Conservation (phyloP, 2,113 vertebrate species). For the Toxotes jaculatrix region DNA sequence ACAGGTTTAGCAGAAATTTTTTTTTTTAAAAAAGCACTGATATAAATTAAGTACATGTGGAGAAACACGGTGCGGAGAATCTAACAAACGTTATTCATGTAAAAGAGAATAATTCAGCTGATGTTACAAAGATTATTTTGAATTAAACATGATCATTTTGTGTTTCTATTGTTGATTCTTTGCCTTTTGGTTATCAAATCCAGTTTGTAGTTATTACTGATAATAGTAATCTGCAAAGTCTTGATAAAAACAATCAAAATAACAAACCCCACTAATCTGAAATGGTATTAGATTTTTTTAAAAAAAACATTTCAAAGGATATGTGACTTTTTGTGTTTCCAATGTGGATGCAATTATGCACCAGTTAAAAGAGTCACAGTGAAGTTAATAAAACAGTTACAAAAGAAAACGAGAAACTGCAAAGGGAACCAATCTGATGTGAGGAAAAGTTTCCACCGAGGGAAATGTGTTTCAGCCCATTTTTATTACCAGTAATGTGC, state of each 20-base stretch:
- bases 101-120: not conserved
- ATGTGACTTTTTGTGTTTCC: not conserved
- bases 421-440: not conserved
- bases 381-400: not conserved
- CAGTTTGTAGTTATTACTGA: not conserved
- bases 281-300: not conserved
- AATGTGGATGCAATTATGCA: not conserved
- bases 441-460: not conserved
- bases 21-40: not conserved
- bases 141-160: not conserved
- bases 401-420: not conserved
- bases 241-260: not conserved
- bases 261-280: not conserved
- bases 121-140: not conserved
- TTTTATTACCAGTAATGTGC: not conserved
- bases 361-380: not conserved
- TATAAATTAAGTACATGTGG: not conserved
- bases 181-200: not conserved
- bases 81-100: not conserved
- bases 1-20: not conserved
- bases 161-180: slow-evolving; percentile 6
- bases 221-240: not conserved
- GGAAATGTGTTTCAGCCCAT: not conserved
- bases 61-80: not conserved
- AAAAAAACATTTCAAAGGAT: not conserved